Base-by-base conservation (phyloP, 2,888 invertebrate species). In the Chymomyza fuscimana region DNA sequence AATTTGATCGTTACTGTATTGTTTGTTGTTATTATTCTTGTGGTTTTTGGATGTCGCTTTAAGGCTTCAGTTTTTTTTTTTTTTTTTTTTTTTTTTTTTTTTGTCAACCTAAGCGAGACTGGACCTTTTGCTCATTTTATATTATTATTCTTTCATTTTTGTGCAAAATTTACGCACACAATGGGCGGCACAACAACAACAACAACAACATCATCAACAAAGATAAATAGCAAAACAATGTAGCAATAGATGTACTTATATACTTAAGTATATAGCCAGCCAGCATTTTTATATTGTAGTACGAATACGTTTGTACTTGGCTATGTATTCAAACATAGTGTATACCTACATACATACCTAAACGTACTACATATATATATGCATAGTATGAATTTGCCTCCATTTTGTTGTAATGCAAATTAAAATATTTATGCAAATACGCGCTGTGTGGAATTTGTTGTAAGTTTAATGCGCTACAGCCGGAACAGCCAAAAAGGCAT, bases 341-440 rank as follows among this genome's bases (percentile, higher is more conserved):
- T n/a, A n/a, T n/a, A n/a, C n/a, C n/a, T n/a, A n/a, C n/a, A n/a
- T 58, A 69, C 62, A 67, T 56, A 16, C 36, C 7, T 32, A 32
- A 32, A 36, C 36, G 16, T 32, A 22, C 54, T 61, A 56, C 52
- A 56, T 25, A 32, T 67, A 51, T 70, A 46, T 54, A 50, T 58
- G 52, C 67, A 58, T 59, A 19, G 16, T 51, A 51, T 19, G 7
- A 15, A 19, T 19, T 19, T n/a, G 52, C 16, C 63, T 74, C 70
- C 74, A 25, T 79, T 83, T 83, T 80, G 83, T 78, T 83, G 74
- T 83, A 86, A 83, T 83, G 83, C 83, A 83, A 83, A 86, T 83
- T 81, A 83, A 58, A 86, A 86, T 86, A 83, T 83, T 83, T 83
- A 83, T 83, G 83, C 81, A 83, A 83, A 83, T 83, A 73, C 73